Conservation (phyloP, 2,113 vertebrate genomes). For the Melanerpes formicivorus region DNA sequence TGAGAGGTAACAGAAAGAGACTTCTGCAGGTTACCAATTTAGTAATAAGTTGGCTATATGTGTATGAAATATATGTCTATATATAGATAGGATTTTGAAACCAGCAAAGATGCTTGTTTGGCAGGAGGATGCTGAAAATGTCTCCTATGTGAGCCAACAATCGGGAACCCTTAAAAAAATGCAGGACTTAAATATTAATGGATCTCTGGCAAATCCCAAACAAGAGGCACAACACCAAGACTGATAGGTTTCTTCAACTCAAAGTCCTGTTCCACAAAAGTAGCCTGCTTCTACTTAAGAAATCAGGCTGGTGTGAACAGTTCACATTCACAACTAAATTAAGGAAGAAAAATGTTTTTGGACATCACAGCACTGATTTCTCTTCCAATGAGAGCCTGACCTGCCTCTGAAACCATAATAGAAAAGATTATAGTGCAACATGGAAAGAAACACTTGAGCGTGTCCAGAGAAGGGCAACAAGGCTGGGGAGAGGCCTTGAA, state of each 20-base stretch:
- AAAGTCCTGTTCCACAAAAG: background rate
- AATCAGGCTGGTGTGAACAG: background rate
- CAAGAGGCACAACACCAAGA: background rate
- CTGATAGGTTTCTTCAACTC: background rate
- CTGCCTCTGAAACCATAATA: background rate
- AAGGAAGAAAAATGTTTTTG: background rate
- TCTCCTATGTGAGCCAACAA: background rate
- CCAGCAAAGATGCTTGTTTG: background rate
- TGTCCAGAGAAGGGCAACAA: too few relatives aligned
- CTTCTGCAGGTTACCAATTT: background rate
- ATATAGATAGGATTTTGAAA: background rate
- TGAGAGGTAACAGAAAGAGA: background rate
- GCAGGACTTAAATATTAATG: background rate
- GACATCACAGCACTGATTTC: background rate
- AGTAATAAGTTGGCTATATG: background rate
- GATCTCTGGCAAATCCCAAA: background rate
- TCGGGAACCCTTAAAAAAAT: background rate
- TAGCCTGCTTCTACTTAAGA: background rate
- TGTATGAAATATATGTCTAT: background rate
- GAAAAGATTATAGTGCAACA: background rate
- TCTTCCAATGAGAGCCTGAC: background rate
- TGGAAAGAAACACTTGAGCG: too few relatives aligned
- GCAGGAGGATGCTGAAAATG: background rate
- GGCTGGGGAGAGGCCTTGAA: too few relatives aligned
- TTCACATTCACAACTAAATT: background rate